Evolutionary conservation across 2,113 vertebrate species (phyloP).

Genomic region (Emydocephalus ijimae): DNA sequence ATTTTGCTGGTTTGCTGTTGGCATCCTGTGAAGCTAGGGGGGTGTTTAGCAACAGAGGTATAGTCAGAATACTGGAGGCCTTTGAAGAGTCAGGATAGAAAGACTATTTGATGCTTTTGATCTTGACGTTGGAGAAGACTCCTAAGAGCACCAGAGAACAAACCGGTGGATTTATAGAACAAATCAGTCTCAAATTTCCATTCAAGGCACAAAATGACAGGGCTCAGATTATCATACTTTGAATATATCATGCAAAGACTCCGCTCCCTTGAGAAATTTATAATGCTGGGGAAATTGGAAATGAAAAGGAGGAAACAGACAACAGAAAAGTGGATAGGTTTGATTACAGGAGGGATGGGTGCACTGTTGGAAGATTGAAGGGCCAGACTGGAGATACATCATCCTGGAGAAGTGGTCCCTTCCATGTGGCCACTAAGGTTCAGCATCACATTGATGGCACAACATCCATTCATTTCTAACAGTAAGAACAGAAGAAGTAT

Average conservation of each 20-base stretch:
- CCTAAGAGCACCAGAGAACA: background rate
- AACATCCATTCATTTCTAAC: too few relatives aligned
- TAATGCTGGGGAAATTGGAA: background rate
- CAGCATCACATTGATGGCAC: too few relatives aligned
- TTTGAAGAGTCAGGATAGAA: background rate
- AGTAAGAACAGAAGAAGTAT: too few relatives aligned
- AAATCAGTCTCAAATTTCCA: background rate
- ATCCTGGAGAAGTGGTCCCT: background rate
- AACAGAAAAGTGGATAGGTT: background rate
- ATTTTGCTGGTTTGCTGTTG: background rate
- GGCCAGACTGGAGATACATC: background rate
- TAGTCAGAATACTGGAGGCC: background rate
- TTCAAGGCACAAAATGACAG: background rate
- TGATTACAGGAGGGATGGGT: background rate
- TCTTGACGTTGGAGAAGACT: background rate
- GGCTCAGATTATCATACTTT: background rate
- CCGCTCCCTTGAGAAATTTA: background rate
- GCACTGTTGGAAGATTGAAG: background rate
- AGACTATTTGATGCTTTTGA: background rate
- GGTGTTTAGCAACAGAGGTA: background rate
- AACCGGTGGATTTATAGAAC: background rate
- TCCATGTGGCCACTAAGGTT: too few relatives aligned
- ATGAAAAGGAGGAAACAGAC: background rate
- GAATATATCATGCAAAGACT: background rate
- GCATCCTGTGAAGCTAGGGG: background rate